A percentile compares a stretch with the other conserved stretches of the same genome.
phyloP scores from a whole-genome alignment of 2,888 invertebrate species.

The Odontothrips loti region DNA sequence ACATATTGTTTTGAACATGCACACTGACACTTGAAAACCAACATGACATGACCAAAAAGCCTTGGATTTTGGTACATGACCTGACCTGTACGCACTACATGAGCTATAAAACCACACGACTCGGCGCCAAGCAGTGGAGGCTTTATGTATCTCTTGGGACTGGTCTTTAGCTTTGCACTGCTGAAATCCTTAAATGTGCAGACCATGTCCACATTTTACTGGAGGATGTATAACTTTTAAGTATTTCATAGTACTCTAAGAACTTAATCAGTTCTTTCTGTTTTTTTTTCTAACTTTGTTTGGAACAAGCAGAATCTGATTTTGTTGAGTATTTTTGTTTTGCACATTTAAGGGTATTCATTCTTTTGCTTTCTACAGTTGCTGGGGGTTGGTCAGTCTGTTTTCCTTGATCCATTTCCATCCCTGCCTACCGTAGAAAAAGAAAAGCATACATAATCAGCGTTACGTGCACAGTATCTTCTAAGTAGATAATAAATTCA shows the following conservation, averaged over 20 bases:
- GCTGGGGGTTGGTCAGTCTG: slow-evolving; percentile 14
- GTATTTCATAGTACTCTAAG: not conserved
- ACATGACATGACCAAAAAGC: slow-evolving; percentile 17
- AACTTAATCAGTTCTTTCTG: not conserved
- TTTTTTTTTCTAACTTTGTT: not conserved
- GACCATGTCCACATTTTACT: not conserved
- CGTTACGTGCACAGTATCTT: slow-evolving; percentile 2
- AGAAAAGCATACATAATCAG: not conserved
- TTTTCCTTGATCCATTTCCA: slow-evolving; percentile 15
- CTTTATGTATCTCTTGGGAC: slow-evolving; percentile 16
- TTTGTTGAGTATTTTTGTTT: not conserved
- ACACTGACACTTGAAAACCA: slow-evolving; percentile 17
- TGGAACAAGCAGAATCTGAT: not conserved
- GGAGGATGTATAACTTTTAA: not conserved
- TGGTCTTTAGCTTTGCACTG: slow-evolving; percentile 24
- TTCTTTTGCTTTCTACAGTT: slow-evolving; percentile 18
- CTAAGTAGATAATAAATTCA: not conserved
- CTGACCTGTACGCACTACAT: slow-evolving; percentile 18
- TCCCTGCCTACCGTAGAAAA: slow-evolving; percentile 18
- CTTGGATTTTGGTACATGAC: slow-evolving; percentile 20
- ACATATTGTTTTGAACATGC: slow-evolving; percentile 7
- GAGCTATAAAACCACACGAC: slow-evolving; percentile 9
- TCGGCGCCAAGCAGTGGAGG: slow-evolving; percentile 23
- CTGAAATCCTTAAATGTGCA: slow-evolving; percentile 20
- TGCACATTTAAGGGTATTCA: slow-evolving; percentile 7